Percentiles rank a stretch among this genome's conserved stretches.
Evolutionary conservation across 92 coral and sea anemone genomes (phyloP).

Genomic region (Porites lobata): DNA sequence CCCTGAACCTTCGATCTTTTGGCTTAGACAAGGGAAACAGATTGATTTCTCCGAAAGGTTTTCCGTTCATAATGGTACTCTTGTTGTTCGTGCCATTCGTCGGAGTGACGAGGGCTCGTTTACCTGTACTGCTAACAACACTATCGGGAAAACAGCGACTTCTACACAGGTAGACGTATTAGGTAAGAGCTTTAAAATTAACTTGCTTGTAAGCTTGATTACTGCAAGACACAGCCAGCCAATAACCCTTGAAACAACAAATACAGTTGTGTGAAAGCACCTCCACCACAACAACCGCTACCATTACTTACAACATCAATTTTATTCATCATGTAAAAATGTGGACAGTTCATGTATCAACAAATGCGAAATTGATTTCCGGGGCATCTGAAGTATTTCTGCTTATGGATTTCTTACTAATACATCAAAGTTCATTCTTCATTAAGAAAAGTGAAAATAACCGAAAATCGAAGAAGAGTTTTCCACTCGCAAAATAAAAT

Average conservation of each 20-base stretch:
- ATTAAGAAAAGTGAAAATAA: too few relatives aligned
- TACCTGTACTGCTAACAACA: constrained; percentile 73
- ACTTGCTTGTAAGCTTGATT: not conserved
- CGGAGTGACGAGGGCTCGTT: constrained; percentile 63
- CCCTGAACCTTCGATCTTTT: constrained; percentile 77
- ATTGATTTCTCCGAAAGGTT: constrained; percentile 48
- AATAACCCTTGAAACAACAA: too few relatives aligned
- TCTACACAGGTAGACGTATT: constrained; percentile 61
- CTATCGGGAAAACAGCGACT: constrained; percentile 49
- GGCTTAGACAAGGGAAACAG: constrained; percentile 64
- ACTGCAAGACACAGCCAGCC: too few relatives aligned
- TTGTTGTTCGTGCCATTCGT: constrained; percentile 49
- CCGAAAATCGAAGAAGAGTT: too few relatives aligned
- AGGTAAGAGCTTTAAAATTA: constrained; percentile 51
- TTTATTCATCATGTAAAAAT: too few relatives aligned
- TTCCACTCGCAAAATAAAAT: too few relatives aligned
- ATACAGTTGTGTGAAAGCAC: too few relatives aligned
- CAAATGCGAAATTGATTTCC: too few relatives aligned
- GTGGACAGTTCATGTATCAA: too few relatives aligned
- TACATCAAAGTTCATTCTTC: too few relatives aligned
- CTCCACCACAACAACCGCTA: not conserved
- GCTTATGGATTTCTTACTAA: too few relatives aligned
- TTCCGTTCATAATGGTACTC: constrained; percentile 42
- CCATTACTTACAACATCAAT: not conserved
- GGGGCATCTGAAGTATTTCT: too few relatives aligned